Conservation (phyloP, 2,113 vertebrate species). For the Chaenocephalus aceratus region DNA sequence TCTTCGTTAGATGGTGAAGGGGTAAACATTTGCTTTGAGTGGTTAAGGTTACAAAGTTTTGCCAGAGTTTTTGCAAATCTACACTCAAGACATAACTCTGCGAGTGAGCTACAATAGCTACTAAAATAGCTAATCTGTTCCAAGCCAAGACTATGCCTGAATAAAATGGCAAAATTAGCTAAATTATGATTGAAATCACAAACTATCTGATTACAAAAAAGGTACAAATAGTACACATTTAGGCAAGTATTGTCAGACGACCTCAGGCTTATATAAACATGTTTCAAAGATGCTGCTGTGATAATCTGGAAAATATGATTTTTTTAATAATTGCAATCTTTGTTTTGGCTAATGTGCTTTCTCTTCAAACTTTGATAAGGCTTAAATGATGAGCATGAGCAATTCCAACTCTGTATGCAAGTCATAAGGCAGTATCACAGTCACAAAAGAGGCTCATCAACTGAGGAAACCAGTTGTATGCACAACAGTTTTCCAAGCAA, state of each 20-base stretch:
- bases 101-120: not conserved
- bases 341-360: not conserved
- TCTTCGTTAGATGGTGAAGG: no score
- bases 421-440: not conserved
- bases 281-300: not conserved
- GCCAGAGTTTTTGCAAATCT: no score
- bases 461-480: not conserved
- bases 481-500: constrained; percentile 6
- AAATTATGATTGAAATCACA: no score
- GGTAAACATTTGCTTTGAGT: no score
- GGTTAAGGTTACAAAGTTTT: no score
- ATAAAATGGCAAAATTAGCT: no score
- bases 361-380: constrained; percentile 16
- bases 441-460: constrained; percentile 53
- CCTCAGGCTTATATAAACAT: not conserved
- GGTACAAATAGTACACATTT: not conserved
- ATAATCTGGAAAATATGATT: not conserved
- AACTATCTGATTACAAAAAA: not conserved
- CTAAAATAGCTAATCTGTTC: not conserved
- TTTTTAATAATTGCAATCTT: not conserved
- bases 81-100: no score
- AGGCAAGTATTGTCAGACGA: not conserved
- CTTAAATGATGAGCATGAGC: not conserved
- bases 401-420: not conserved
- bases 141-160: no score